Conservation (phyloP, 2,888 invertebrate species). For the Drosophila macrospina region DNA sequence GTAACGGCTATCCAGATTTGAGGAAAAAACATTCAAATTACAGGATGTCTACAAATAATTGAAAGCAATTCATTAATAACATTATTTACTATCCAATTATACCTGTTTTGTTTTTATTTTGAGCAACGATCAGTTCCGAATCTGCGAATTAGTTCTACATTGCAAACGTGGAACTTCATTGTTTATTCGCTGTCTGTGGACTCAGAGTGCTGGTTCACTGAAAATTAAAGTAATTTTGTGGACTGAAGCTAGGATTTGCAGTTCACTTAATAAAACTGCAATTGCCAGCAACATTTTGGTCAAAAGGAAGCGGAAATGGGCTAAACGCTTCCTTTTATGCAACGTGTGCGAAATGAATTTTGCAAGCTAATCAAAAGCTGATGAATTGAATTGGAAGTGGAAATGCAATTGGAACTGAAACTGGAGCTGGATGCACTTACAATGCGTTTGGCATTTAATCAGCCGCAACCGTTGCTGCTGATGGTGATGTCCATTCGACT, state of each 20-base stretch:
- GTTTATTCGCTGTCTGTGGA: neutral
- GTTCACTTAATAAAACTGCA: conserved; percentile 12
- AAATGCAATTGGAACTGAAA: conserved; percentile 1
- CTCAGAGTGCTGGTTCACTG: neutral
- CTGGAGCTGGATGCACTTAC: conserved; percentile 16
- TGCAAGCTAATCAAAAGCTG: conserved; percentile 30
- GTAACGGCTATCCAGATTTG: neutral
- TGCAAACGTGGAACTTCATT: neutral
- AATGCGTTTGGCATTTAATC: conserved; percentile 34
- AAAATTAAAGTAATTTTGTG: neutral
- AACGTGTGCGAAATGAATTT: conserved; percentile 23
- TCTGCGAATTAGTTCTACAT: neutral
- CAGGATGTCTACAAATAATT: too few species aligned
- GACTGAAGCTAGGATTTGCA: neutral
- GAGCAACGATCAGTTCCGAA: neutral
- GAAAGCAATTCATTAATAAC: too few species aligned
- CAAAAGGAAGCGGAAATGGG: conserved; percentile 51
- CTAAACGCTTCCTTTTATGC: conserved; percentile 21
- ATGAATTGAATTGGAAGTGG: conserved; percentile 32
- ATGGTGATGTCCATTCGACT: conserved; percentile 26
- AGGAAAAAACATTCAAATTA: neutral
- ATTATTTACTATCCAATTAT: too few species aligned
- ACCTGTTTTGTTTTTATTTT: too few species aligned
- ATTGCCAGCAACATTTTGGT: conserved; percentile 27
- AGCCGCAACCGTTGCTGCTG: conserved; percentile 25